Conservation (phyloP, 2,113 vertebrate genomes). For the Plecotus auritus region DNA sequence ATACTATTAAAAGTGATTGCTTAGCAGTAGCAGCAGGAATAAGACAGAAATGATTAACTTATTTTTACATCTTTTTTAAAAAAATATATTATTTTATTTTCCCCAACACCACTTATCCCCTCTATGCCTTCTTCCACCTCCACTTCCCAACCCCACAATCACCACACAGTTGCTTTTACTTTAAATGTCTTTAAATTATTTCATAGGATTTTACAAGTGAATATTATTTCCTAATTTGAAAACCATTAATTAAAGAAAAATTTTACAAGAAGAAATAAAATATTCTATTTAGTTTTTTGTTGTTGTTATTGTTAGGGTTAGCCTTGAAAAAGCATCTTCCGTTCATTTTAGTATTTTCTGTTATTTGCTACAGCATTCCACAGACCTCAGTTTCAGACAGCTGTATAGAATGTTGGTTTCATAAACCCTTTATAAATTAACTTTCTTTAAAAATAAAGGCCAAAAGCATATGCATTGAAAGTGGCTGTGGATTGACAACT, state of each 20-base stretch:
- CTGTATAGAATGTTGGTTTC: neutral
- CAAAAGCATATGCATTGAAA: neutral
- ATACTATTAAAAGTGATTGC: neutral
- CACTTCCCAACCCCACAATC: too few species aligned
- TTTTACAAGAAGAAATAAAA: neutral
- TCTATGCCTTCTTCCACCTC: too few species aligned
- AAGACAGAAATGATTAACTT: neutral
- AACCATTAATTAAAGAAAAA: neutral
- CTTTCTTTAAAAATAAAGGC: neutral
- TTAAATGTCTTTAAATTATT: neutral
- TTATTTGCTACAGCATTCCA: neutral
- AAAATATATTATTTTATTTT: too few species aligned
- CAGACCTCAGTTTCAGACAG: neutral
- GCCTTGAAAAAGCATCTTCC: neutral
- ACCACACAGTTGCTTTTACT: neutral
- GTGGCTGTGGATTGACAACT: neutral
- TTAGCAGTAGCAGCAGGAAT: neutral
- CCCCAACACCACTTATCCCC: too few species aligned
- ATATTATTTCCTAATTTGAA: neutral
- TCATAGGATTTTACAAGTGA: neutral
- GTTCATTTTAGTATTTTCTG: neutral
- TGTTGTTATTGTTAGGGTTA: neutral
- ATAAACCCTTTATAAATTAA: constrained; percentile 13
- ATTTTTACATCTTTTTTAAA: too few species aligned
- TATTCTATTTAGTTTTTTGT: neutral